Percentiles rank a stretch among this genome's conserved stretches.
Conservation (phyloP, 2,797 vertebrate species). For the Chiroxiphia lanceolata region DNA sequence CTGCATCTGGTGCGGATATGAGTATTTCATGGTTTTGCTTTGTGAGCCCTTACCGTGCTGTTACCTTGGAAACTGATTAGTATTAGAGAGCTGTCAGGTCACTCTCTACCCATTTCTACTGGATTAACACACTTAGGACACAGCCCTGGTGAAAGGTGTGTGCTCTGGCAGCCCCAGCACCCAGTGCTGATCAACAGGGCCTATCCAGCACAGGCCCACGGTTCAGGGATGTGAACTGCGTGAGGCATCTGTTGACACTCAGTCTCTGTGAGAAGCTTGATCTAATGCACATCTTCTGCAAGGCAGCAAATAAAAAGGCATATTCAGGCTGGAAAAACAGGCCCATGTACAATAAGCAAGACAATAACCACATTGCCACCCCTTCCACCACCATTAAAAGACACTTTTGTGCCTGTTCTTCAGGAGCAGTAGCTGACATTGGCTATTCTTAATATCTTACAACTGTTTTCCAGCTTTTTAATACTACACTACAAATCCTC, state of each 20-base stretch:
- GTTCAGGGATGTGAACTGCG: accelerated
- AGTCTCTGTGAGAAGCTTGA: not conserved
- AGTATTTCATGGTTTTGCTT: not conserved
- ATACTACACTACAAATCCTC: not conserved
- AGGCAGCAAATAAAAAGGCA: not conserved
- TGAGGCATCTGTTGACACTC: not conserved
- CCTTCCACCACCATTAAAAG: not conserved
- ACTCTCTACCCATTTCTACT: not conserved
- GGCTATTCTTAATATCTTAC: not conserved
- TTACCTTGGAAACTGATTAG: slow-evolving; percentile 43
- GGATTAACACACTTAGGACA: not conserved
- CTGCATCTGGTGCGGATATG: not conserved
- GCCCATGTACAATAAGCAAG: accelerated
- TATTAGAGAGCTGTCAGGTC: not conserved
- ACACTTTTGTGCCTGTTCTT: not conserved
- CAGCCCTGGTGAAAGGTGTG: not conserved
- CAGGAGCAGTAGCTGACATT: not conserved
- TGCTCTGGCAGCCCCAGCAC: not conserved
- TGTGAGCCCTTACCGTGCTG: not conserved
- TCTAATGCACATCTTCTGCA: not conserved
- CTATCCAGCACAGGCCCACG: not conserved
- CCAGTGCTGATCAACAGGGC: accelerated
- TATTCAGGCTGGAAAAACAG: not conserved
- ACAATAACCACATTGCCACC: not conserved
- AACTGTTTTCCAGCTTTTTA: not conserved